Evolutionary conservation across 2,113 vertebrate genomes (phyloP).

Genomic region (Myiozetetes cayanensis): DNA sequence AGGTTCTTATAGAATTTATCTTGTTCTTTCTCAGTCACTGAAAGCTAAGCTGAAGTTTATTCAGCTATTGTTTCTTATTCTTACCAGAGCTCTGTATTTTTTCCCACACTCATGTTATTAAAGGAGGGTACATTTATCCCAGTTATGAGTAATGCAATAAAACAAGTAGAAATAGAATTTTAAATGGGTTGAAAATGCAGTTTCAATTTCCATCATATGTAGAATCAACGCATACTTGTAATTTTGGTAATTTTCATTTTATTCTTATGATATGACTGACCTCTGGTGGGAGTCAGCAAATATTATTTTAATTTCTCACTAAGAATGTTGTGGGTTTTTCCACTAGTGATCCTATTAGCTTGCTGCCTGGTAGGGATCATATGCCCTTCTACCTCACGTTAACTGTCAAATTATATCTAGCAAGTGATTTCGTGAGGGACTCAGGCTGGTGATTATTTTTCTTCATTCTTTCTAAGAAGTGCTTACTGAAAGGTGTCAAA

Average conservation of each 20-base stretch:
- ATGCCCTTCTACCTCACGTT: neutral
- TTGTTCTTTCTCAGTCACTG: neutral
- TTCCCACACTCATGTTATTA: neutral
- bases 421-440: neutral
- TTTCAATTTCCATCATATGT: neutral
- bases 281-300: slow-evolving; percentile 55
- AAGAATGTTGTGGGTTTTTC: neutral
- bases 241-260: neutral
- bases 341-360: neutral
- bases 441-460: neutral
- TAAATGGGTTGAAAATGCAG: neutral
- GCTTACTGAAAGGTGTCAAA: neutral
- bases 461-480: neutral
- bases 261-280: slow-evolving; percentile 51
- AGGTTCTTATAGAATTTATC: neutral
- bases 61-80: neutral
- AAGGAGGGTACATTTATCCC: neutral
- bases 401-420: neutral
- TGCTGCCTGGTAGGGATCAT: neutral
- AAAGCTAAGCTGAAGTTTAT: neutral
- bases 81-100: neutral
- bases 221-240: neutral
- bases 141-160: neutral
- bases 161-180: neutral
- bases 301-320: neutral